phyloP scores from a whole-genome alignment of 2,113 vertebrate species.

The Pachyramphus minor region DNA sequence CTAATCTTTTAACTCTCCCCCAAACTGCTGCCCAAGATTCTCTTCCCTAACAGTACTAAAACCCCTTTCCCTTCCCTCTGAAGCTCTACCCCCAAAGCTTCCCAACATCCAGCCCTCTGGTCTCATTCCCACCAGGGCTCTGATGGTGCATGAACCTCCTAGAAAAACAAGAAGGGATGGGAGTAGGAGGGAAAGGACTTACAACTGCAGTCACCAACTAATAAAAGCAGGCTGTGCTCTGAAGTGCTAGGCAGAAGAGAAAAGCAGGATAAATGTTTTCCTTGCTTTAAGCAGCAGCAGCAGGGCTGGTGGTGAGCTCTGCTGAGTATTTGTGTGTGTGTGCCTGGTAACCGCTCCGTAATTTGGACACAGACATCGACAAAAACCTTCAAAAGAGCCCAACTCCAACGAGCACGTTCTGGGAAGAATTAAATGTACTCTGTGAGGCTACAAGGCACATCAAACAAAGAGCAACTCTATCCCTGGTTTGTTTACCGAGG shows the following conservation, averaged over 20 bases:
- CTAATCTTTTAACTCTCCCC: conserved; percentile 78
- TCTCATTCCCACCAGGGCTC: background rate
- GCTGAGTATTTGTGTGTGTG: background rate
- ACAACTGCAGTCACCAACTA: background rate
- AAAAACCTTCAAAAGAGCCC: background rate
- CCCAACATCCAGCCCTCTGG: background rate
- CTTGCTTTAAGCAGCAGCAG: conserved; percentile 3
- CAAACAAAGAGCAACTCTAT: conserved; percentile 19
- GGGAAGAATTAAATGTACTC: conserved; percentile 42
- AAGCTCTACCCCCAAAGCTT: background rate
- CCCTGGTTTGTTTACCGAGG: conserved; percentile 21
- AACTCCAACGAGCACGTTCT: background rate
- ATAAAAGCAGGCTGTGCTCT: conserved; percentile 57
- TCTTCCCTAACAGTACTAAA: conserved; percentile 37
- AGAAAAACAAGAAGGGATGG: background rate
- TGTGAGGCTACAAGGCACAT: background rate
- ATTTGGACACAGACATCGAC: background rate
- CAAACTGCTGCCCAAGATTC: conserved; percentile 63
- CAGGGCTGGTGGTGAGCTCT: background rate
- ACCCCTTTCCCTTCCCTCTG: background rate
- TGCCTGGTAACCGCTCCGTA: background rate
- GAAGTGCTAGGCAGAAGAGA: background rate
- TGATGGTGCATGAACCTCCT: background rate
- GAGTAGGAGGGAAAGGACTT: background rate
- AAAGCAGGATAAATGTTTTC: background rate